Base-by-base conservation (phyloP, 2,888 invertebrate species). In the Phrixothrix hirtus region DNA sequence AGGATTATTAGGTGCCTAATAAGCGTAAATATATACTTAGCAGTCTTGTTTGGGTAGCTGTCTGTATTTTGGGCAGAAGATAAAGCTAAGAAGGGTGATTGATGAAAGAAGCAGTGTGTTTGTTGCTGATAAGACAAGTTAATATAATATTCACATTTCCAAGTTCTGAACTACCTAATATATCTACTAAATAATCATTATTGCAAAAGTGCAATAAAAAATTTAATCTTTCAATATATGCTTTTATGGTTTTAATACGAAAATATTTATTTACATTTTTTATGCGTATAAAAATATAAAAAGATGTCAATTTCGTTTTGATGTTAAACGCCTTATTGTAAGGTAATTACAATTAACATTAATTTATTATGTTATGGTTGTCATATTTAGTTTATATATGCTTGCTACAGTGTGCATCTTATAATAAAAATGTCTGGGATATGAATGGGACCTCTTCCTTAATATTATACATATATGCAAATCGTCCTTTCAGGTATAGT, bases 61-160 rank as follows among this genome's bases (percentile, higher is more conserved):
- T 61, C 61, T 55, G 52, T 57, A 55, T 59, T 62, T 60, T 49
- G 58, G 59, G 60, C 58, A 60, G 62, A 54, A 64, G 63, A 64
- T 61, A 58, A 54, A 49, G 46, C 48, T 48, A 48, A 53, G 57
- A 51, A 50, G 47, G 52, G 60, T 70, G 70, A 70, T 70, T 70
- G 70, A 69, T 70, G 70, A 68, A 69, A 68, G 68, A 70, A 58
- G 44, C 34, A 65, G 67, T 62, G 67, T 70, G 70, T 60, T 62
- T 53, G 38, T 38, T 51, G 54, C 58, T 59, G 69, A 70, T 70
- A 70, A 68, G 62, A 48, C 55, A 48, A 54, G 55, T 61, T 63
- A 64, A 65, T 64, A 61, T 63, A 60, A 65, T 66, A 66, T 67
- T 65, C 65, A 13, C 21, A 26, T 50, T 16, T 43, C 21, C 10